A percentile compares a stretch with the other conserved stretches of the same genome.
Evolutionary conservation across 2,888 invertebrate species (phyloP).

Genomic region (Drosophila atripex): DNA sequence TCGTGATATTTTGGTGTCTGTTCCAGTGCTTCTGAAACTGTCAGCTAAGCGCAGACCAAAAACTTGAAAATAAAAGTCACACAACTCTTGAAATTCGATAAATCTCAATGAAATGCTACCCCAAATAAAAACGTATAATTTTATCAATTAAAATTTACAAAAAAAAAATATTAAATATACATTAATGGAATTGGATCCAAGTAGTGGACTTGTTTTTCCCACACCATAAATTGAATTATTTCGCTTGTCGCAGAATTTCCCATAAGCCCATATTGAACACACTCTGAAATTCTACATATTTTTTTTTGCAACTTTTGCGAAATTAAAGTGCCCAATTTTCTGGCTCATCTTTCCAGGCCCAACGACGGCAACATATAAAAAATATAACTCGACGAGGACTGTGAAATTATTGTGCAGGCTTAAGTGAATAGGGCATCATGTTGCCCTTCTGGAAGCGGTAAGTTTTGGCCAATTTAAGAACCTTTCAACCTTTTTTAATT

Average conservation of each 20-base stretch:
- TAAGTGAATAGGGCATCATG: conserved; percentile 81
- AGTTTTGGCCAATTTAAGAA: conserved; percentile 54
- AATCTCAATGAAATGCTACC: background rate
- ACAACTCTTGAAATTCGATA: background rate
- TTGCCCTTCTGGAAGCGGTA: conserved; percentile 84
- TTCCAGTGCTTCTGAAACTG: conserved; percentile 49
- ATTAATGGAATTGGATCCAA: background rate
- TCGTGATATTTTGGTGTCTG: background rate
- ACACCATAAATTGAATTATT: conserved; percentile 1
- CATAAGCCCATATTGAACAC: conserved; percentile 2
- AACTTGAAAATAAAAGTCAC: background rate
- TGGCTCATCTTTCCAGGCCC: conserved; percentile 64
- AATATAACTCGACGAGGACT: conserved; percentile 65
- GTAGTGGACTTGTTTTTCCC: background rate
- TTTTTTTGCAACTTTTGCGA: conserved; percentile 26
- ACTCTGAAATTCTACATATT: conserved; percentile 3
- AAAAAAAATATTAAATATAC: background rate
- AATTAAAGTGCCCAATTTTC: conserved; percentile 64
- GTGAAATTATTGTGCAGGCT: conserved; percentile 66
- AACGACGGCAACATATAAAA: conserved; percentile 68
- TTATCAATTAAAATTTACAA: background rate
- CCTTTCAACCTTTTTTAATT: no score
- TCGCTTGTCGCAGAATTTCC: background rate
- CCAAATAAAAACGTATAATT: conserved; percentile 1
- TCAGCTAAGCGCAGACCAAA: background rate